phyloP scores from a whole-genome alignment of 2,113 vertebrate species.

The Nestor notabilis region DNA sequence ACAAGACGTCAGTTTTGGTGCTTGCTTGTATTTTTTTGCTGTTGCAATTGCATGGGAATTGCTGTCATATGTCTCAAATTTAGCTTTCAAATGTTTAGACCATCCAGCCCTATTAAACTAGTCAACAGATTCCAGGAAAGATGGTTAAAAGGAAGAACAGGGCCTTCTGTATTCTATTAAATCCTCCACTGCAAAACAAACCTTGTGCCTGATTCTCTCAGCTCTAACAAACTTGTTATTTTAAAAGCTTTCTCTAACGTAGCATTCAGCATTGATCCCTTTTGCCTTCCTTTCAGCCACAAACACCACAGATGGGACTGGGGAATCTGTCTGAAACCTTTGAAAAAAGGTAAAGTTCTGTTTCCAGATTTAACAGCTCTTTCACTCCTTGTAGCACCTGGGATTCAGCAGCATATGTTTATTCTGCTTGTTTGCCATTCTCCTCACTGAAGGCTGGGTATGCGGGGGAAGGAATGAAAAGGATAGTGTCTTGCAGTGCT shows the following conservation, averaged over 20 bases:
- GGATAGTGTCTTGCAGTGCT: background rate
- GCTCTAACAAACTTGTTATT: background rate
- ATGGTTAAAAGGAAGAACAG: background rate
- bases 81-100: background rate
- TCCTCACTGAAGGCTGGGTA: background rate
- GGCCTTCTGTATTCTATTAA: background rate
- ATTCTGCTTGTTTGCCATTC: background rate
- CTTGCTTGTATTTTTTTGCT: background rate
- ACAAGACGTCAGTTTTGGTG: background rate
- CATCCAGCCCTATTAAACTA: background rate
- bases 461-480: background rate
- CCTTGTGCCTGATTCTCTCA: background rate
- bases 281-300: background rate
- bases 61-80: background rate
- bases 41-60: background rate
- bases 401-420: background rate
- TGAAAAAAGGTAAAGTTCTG: background rate
- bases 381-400: background rate
- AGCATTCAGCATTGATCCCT: background rate
- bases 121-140: background rate
- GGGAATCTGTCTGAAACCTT: background rate
- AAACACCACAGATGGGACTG: background rate
- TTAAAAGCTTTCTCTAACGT: background rate
- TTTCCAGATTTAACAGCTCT: background rate
- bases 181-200: background rate